Conservation (phyloP, 2,888 invertebrate species). For the Cremastinae sp. region DNA sequence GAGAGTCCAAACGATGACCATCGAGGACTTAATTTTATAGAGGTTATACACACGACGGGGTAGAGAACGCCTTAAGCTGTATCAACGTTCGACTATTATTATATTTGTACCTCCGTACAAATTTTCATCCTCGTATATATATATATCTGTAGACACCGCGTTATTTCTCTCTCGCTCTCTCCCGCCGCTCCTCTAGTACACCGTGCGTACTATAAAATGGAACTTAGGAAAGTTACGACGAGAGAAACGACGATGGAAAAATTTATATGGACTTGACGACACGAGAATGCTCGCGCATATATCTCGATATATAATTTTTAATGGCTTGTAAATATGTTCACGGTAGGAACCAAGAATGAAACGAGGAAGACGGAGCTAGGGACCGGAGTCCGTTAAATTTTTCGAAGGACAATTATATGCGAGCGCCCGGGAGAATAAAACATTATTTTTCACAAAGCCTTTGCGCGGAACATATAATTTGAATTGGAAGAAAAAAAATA, state of each 20-base stretch:
- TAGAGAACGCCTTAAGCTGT: conserved; percentile 27
- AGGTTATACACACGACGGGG: conserved; percentile 60
- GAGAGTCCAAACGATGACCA: conserved; percentile 52
- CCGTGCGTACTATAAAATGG: conserved; percentile 22
- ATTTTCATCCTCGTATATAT: conserved; percentile 17
- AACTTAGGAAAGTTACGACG: conserved; percentile 39
- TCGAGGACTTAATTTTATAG: conserved; percentile 72
- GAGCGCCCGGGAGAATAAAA: conserved; percentile 6
- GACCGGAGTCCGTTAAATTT: conserved; percentile 46
- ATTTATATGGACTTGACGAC: conserved; percentile 55
- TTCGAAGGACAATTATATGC: conserved; percentile 9
- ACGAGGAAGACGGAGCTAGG: not conserved
- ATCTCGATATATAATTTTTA: conserved; percentile 46
- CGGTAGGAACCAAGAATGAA: conserved; percentile 31
- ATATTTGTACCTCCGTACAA: conserved; percentile 32
- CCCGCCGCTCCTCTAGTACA: not conserved
- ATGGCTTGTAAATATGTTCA: conserved; percentile 56
- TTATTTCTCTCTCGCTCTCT: not conserved
- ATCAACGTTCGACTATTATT: conserved; percentile 50
- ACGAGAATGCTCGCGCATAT: conserved; percentile 38
- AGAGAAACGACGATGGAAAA: conserved; percentile 35
- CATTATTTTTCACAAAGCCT: conserved; percentile 24
- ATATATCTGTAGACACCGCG: no score
- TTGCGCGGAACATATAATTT: conserved; percentile 19
- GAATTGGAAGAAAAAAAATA: not conserved